These are phyloP conservation scores for Siniperca knerii DNA, from an alignment of 2,113 vertebrate species.

Conservation along the genomic window DNA sequence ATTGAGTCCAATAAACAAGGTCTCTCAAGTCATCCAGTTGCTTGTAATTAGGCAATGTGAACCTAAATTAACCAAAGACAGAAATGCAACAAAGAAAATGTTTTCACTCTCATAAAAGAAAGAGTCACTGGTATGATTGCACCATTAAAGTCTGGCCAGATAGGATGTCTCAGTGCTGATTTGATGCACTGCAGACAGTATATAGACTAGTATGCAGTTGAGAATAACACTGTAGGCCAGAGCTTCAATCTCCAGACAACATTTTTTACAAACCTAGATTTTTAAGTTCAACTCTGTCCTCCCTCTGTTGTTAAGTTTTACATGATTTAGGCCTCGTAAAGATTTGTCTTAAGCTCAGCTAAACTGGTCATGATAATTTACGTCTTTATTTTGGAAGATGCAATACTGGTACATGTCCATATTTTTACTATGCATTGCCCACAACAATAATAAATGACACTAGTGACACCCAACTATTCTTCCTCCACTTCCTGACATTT, in stretches of 20 bases:
- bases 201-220: not conserved
- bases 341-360: constrained; percentile 3
- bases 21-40: not conserved
- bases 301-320: not conserved
- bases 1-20: constrained; percentile 15
- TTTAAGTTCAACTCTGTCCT: fast-evolving
- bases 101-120: constrained; percentile 2
- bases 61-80: constrained; percentile 5
- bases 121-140: not conserved
- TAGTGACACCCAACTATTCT: not conserved
- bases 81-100: constrained; percentile 15
- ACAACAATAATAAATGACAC: constrained; percentile 9
- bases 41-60: constrained; percentile 36
- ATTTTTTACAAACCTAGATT: not conserved
- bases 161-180: not conserved
- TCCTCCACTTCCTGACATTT: not conserved
- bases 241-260: constrained; percentile 1
- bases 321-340: not conserved
- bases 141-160: not conserved
- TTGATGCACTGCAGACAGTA: not conserved
- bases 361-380: not conserved
- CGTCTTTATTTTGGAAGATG: not conserved
- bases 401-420: not conserved
- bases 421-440: not conserved
- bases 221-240: not conserved